Conservation (phyloP, 2,113 vertebrate genomes). For the Emberiza fucata region DNA sequence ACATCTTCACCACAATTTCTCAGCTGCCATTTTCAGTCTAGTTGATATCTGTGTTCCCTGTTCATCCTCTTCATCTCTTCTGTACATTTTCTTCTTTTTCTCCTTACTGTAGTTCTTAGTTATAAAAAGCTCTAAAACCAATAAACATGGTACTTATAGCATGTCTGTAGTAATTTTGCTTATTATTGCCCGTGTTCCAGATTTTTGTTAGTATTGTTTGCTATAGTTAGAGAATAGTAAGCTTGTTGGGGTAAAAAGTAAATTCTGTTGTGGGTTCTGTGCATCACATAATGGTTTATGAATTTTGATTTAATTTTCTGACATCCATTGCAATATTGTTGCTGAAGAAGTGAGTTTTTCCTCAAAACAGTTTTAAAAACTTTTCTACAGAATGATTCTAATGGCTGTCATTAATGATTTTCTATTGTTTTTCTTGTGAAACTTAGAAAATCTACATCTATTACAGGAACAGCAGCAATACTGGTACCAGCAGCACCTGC, state of each 20-base stretch:
- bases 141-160: background rate
- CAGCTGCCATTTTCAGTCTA: background rate
- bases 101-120: background rate
- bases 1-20: background rate
- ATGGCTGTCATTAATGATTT: background rate
- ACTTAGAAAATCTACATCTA: conserved; percentile 8
- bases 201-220: background rate
- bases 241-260: background rate
- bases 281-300: background rate
- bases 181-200: background rate
- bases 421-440: background rate
- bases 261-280: background rate
- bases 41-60: background rate
- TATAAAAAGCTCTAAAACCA: background rate
- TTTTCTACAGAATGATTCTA: background rate
- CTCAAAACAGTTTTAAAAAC: background rate
- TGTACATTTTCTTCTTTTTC: background rate
- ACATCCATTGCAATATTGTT: background rate
- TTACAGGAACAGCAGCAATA: conserved; percentile 91
- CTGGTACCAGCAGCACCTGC: conserved; percentile 94
- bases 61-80: background rate
- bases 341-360: background rate
- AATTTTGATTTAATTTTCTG: background rate
- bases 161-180: background rate
- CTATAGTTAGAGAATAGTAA: background rate